Evolutionary conservation across 2,888 invertebrate genomes (phyloP).

Genomic region (Gryllus longicercus): DNA sequence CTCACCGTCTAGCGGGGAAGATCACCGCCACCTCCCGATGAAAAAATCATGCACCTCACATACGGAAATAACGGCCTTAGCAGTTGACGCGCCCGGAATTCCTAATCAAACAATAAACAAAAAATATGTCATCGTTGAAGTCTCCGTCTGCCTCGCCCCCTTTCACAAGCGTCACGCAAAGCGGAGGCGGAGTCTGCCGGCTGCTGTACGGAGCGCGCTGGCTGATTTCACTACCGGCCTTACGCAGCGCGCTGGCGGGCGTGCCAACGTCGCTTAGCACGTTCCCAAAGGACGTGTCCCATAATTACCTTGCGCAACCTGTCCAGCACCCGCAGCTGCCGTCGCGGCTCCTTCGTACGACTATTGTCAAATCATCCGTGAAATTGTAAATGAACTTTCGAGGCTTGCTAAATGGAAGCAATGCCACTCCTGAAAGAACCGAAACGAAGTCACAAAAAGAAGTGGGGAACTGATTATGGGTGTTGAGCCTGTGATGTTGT

Average conservation of each 20-base stretch:
- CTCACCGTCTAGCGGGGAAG: no score
- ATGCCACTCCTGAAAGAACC: no score
- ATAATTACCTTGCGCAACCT: not conserved
- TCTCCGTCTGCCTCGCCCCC: not conserved
- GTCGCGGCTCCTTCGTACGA: not conserved
- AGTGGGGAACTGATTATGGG: no score
- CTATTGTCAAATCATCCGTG: not conserved
- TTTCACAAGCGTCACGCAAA: not conserved
- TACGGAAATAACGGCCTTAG: no score
- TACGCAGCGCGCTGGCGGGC: not conserved
- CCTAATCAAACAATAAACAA: no score
- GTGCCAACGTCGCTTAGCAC: not conserved
- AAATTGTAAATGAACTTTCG: not conserved
- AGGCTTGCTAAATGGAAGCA: not conserved
- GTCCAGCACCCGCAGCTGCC: not conserved
- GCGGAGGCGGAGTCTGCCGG: not conserved
- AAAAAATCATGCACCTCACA: no score
- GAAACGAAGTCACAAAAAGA: no score
- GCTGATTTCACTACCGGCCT: not conserved
- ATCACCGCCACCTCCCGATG: no score
- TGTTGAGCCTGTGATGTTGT: no score
- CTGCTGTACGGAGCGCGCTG: not conserved
- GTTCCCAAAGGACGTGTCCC: not conserved
- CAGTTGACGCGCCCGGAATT: no score
- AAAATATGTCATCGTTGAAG: no score